A percentile compares a stretch with the other conserved stretches of the same genome.
Evolutionary conservation across 37 sponge, comb jelly and placozoan species (phyloP).

Genomic region (Geodia barretti): DNA sequence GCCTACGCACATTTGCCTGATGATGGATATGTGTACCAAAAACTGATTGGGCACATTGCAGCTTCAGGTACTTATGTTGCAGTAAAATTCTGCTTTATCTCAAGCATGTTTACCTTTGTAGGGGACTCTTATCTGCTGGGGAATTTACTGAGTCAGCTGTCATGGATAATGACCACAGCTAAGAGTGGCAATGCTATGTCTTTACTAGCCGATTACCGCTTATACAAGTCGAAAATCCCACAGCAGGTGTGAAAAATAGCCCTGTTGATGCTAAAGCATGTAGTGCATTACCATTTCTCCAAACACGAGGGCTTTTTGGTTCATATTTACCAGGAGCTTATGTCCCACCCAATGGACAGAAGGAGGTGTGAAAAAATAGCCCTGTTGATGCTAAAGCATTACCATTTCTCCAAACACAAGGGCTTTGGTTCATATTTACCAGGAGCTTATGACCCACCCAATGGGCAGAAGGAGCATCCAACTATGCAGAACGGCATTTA

Average conservation of each 20-base stretch:
- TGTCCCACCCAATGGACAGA: too few species aligned
- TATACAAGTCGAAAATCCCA: slow-evolving; percentile 23
- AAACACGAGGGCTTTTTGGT: too few species aligned
- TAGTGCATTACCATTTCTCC: too few species aligned
- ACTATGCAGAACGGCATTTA: too few species aligned
- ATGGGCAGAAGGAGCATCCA: too few species aligned
- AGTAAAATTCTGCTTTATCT: too few species aligned
- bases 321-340: too few species aligned
- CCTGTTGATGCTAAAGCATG: too few species aligned
- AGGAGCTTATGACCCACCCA: too few species aligned
- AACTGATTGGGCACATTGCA: slow-evolving; percentile 32
- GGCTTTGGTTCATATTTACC: too few species aligned
- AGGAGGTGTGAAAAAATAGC: not conserved
- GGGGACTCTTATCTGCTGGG: slow-evolving; percentile 48
- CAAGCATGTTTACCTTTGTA: too few species aligned
- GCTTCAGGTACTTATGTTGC: slow-evolving; percentile 31
- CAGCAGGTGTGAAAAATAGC: slow-evolving; percentile 30
- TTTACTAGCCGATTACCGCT: slow-evolving; percentile 27
- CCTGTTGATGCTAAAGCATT: not conserved
- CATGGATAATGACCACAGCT: slow-evolving; percentile 31
- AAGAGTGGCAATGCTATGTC: slow-evolving; percentile 25
- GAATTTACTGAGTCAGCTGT: slow-evolving; percentile 28
- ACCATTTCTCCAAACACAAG: too few species aligned
- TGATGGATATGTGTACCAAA: slow-evolving; percentile 55
- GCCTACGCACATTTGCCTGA: slow-evolving; percentile 26